Conservation (phyloP, 2,113 vertebrate species). For the Thalassarche chlororhynchos region DNA sequence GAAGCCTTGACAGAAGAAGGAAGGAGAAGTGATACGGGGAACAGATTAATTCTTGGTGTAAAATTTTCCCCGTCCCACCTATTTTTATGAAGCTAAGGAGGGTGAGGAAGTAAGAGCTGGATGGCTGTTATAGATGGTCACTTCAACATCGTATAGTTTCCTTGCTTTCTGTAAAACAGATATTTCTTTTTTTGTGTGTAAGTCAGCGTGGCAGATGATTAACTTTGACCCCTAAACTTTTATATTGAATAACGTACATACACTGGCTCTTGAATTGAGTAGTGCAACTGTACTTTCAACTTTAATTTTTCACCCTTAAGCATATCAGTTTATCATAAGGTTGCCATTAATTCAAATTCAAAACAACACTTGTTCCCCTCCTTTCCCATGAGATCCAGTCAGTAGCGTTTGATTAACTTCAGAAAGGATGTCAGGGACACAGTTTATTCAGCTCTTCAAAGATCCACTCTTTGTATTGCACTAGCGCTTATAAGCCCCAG, state of each 20-base stretch:
- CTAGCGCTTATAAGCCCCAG: neutral
- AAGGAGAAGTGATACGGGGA: neutral
- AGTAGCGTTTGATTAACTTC: neutral
- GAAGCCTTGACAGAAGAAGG: neutral
- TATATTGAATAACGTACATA: neutral
- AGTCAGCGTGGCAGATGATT: neutral
- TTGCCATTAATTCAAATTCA: neutral
- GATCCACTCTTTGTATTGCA: neutral
- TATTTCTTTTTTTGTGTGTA: neutral
- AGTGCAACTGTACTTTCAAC: neutral
- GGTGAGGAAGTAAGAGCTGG: neutral
- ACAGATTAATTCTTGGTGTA: neutral
- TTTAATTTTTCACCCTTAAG: neutral
- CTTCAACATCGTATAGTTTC: neutral
- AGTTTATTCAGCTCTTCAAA: neutral
- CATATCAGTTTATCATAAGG: neutral
- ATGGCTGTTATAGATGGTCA: neutral
- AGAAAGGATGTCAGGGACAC: neutral
- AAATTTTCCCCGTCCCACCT: neutral
- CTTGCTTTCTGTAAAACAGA: neutral
- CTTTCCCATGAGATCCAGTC: neutral
- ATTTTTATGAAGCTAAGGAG: neutral
- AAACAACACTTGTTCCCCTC: neutral
- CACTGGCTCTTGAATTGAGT: neutral
- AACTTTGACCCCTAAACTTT: neutral